A percentile compares a stretch with the other conserved stretches of the same genome.
phyloP scores from a whole-genome alignment of 1,140 invertebrate genomes.

The Octopus bimaculoides region DNA sequence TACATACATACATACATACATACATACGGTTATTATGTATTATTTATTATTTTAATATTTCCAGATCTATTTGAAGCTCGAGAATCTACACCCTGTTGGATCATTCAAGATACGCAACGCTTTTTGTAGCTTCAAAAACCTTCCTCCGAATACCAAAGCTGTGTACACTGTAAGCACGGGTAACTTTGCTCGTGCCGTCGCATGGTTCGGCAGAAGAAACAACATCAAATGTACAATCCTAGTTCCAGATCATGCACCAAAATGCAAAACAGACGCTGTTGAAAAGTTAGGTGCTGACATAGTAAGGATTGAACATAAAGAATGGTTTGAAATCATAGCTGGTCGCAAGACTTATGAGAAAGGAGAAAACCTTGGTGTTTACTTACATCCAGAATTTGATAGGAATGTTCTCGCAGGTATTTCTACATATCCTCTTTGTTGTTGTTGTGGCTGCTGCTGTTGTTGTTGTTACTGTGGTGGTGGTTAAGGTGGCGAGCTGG shows the following conservation, averaged over 20 bases:
- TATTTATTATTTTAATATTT: constrained; percentile 14
- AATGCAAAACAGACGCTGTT: constrained; percentile 38
- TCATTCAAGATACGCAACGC: constrained; percentile 48
- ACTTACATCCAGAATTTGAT: constrained; percentile 48
- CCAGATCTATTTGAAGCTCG: constrained; percentile 48
- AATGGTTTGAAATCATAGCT: constrained; percentile 43
- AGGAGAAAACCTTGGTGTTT: constrained; percentile 25
- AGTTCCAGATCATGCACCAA: constrained; percentile 40
- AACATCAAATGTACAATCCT: constrained; percentile 36
- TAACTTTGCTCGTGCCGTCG: constrained; percentile 47
- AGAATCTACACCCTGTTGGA: constrained; percentile 48
- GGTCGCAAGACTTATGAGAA: constrained; percentile 33
- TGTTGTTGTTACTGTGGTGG: no score
- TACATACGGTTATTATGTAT: neutral
- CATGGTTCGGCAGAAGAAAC: constrained; percentile 32
- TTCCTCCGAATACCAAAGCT: constrained; percentile 27
- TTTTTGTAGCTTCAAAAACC: constrained; percentile 35
- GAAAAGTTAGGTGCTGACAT: constrained; percentile 34
- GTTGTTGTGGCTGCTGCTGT: no score
- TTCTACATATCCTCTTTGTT: neutral
- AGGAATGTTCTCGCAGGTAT: constrained; percentile 45
- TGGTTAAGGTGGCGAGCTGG: no score
- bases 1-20: no score
- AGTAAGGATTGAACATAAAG: constrained; percentile 38
- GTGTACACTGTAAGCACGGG: constrained; percentile 50